phyloP scores from a whole-genome alignment of 2,888 invertebrate species.

The Andrena fulva region DNA sequence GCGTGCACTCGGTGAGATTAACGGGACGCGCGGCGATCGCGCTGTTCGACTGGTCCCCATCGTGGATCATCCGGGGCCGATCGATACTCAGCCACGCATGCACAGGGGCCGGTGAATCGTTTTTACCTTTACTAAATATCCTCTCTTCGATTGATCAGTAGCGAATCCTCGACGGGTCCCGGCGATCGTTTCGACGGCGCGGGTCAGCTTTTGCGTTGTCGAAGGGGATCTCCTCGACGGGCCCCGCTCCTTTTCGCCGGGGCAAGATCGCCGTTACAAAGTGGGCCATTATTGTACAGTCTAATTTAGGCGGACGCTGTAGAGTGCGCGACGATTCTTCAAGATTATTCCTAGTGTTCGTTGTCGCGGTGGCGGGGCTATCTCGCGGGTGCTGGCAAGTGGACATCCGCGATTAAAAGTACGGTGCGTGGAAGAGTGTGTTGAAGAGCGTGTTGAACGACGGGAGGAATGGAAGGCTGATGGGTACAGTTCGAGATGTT shows the following conservation, averaged over 20 bases:
- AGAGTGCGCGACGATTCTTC: slow-evolving; percentile 44
- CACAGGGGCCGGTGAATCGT: slow-evolving; percentile 18
- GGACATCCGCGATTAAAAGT: neutral
- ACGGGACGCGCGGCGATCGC: neutral
- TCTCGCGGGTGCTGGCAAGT: neutral
- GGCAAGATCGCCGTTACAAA: slow-evolving; percentile 50
- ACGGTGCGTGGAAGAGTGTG: neutral
- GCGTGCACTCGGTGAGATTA: slow-evolving; percentile 5
- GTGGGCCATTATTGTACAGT: slow-evolving; percentile 71
- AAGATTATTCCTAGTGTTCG: slow-evolving; percentile 34
- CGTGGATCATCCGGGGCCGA: slow-evolving; percentile 20
- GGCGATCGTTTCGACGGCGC: slow-evolving; percentile 27
- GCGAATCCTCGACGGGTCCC: slow-evolving; percentile 24
- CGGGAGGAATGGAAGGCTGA: neutral
- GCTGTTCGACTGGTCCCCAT: neutral
- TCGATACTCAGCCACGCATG: neutral
- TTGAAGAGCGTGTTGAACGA: neutral
- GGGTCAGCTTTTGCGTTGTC: neutral
- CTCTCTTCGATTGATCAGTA: slow-evolving; percentile 43
- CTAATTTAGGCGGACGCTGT: slow-evolving; percentile 54
- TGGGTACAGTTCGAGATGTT: neutral
- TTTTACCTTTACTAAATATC: slow-evolving; percentile 51
- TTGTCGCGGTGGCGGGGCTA: slow-evolving; percentile 5
- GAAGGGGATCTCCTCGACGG: neutral
- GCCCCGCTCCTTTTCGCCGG: neutral